These are phyloP conservation scores for Thysanoteuthis rhombus DNA, from an alignment of 2,888 invertebrate species.

Conservation along the genomic window DNA sequence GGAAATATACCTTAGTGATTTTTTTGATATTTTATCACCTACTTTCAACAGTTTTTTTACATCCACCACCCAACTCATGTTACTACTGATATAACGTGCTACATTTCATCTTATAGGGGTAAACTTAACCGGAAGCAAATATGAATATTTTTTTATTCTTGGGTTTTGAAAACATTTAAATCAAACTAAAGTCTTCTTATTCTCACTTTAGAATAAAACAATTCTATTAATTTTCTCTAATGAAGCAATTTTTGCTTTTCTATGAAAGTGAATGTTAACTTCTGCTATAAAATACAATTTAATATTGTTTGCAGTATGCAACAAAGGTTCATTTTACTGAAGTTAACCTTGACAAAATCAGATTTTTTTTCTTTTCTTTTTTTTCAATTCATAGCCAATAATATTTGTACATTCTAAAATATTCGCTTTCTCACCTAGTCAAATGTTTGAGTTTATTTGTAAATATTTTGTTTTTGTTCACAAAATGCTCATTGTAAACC, in stretches of 20 bases:
- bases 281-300: not conserved
- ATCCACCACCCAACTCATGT: not conserved
- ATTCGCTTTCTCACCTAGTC: not conserved
- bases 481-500: not conserved
- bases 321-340: not conserved
- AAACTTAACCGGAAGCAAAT: not conserved
- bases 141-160: not conserved
- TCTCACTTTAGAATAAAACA: not conserved
- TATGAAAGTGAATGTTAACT: not conserved
- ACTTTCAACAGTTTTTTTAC: not conserved
- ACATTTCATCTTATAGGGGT: not conserved
- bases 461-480: not conserved
- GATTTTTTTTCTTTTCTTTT: not conserved
- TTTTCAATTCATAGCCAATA: not conserved
- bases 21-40: not conserved
- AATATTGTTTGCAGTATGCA: not conserved
- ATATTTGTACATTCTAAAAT: not conserved
- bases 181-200: not conserved
- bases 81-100: not conserved
- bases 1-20: not conserved
- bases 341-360: not conserved
- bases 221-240: not conserved
- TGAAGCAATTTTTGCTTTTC: not conserved
- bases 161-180: not conserved
- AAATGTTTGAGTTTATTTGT: not conserved